Evolutionary conservation across 2,113 vertebrate genomes (phyloP), one percentile per base, ranked within the genome.

Genomic region (Eubucco bourcierii): DNA sequence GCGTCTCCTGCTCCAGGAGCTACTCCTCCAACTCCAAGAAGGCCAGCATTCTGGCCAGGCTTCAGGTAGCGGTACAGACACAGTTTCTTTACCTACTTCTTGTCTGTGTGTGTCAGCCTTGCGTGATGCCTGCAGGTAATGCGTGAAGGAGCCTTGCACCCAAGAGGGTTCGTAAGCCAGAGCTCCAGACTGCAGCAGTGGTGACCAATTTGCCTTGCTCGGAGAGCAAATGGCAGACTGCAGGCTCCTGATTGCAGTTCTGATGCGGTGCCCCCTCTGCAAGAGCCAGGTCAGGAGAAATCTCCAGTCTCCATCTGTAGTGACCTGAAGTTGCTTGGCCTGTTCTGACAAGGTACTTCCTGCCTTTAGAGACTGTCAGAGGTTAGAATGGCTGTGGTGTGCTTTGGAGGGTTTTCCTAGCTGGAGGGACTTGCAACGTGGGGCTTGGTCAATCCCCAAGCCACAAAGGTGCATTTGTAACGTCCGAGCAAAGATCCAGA

Each of bases 21-120:
- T 99, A 99, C 58, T 99, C 99, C 12, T 99, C 99, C 27, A 99
- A 99, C 97, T 99, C 99, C 87, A 99, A 99, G 98, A 99, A 99
- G 98, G 99, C 99, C 96, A 99, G 99, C 98, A 99, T 99, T 98
- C 97, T 99, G 98, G 99, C 99, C 95, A 98, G 99, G 97, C 99
- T 99, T 98, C 99, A 99, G 99, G 99, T 99, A 98, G 97, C 90
- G 94, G 90, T 97, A 97, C 97, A 97, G 94, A 97, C 96, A 97
- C 97, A 8, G 97, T 96, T 95, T 96, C 87, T 97, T 97, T 90
- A 82, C 92, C 50, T 92, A 56, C 39, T 95, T 95, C 87, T 31
- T 74, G 31, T 84, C 41, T 90, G 24, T 66, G 78, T 16, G 52
- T 73, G 17, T 91, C 29, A 68, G 28, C 19, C 7, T 31, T 50